Conservation (phyloP, 2,113 vertebrate genomes). For the Acanthisitta chloris region DNA sequence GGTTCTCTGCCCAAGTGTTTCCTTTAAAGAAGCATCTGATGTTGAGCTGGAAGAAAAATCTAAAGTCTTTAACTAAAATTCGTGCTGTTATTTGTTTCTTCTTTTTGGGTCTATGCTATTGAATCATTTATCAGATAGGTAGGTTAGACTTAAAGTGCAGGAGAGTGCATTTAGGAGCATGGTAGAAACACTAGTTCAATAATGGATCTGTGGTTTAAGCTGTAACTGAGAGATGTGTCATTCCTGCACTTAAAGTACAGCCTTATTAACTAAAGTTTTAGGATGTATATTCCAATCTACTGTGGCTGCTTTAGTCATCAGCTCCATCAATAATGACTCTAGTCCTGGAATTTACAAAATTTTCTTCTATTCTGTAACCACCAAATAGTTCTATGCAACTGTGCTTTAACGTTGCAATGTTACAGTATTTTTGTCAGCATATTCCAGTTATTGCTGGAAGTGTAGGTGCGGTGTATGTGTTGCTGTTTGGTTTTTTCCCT, state of each 20-base stretch:
- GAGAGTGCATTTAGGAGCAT: background rate
- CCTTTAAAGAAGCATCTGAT: background rate
- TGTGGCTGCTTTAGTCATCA: background rate
- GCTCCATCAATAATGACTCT: background rate
- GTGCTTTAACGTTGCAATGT: background rate
- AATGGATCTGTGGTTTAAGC: background rate
- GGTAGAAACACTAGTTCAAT: background rate
- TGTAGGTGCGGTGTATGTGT: background rate
- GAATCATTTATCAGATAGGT: background rate
- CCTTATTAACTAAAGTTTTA: background rate
- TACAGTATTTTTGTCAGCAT: background rate
- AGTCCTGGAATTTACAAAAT: background rate
- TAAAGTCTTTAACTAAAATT: background rate
- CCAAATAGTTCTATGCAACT: background rate
- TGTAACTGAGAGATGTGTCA: background rate
- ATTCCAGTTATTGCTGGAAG: background rate
- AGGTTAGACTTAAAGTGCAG: background rate
- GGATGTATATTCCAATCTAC: fast-evolving
- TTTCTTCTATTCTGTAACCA: background rate
- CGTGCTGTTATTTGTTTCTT: background rate
- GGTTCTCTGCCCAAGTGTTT: background rate
- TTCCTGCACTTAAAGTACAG: background rate
- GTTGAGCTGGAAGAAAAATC: background rate
- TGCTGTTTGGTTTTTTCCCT: background rate
- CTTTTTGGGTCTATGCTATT: background rate